A percentile compares a stretch with the other conserved stretches of the same genome.
These are phyloP conservation scores for Chymomyza amoena DNA, from an alignment of 2,888 invertebrate genomes.

Conservation along the genomic window DNA sequence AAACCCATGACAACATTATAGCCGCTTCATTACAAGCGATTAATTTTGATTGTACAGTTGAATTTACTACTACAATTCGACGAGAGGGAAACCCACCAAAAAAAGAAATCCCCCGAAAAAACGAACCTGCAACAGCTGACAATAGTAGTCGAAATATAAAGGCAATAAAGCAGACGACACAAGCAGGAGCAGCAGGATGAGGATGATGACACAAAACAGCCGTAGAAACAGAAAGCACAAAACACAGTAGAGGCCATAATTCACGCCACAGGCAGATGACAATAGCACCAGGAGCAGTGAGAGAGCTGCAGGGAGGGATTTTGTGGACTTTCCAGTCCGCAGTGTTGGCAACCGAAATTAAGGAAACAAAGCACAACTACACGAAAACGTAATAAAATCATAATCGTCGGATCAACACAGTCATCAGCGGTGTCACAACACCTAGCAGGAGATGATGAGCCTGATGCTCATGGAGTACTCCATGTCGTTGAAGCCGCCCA, in stretches of 20 bases:
- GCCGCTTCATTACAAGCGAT: constrained; percentile 64
- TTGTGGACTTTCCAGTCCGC: constrained; percentile 19
- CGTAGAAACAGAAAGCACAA: constrained; percentile 2
- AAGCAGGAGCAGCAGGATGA: not conserved
- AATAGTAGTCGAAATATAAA: not conserved
- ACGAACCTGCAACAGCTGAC: not conserved
- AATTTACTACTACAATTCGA: constrained; percentile 8
- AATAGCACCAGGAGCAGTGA: constrained; percentile 9
- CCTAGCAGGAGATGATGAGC: constrained; percentile 24
- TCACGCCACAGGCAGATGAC: constrained; percentile 57
- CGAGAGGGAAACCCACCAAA: not conserved
- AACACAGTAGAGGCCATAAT: constrained; percentile 47
- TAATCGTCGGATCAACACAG: constrained; percentile 77
- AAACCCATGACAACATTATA: constrained; percentile 35
- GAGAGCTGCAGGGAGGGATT: not conserved
- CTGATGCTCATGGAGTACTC: constrained; percentile 4
- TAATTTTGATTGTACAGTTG: constrained; percentile 64
- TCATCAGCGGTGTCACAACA: constrained; percentile 76
- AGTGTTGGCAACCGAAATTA: constrained; percentile 45
- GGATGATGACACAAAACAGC: constrained; percentile 10
- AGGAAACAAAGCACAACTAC: constrained; percentile 69
- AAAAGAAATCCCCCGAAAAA: not conserved
- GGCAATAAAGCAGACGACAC: constrained; percentile 6
- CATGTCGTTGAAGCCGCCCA: constrained; percentile 20
- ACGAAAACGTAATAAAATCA: constrained; percentile 76